A percentile compares a stretch with the other conserved stretches of the same genome.
phyloP scores from a whole-genome alignment of 2,888 invertebrate genomes.

The Xestia c-nigrum region DNA sequence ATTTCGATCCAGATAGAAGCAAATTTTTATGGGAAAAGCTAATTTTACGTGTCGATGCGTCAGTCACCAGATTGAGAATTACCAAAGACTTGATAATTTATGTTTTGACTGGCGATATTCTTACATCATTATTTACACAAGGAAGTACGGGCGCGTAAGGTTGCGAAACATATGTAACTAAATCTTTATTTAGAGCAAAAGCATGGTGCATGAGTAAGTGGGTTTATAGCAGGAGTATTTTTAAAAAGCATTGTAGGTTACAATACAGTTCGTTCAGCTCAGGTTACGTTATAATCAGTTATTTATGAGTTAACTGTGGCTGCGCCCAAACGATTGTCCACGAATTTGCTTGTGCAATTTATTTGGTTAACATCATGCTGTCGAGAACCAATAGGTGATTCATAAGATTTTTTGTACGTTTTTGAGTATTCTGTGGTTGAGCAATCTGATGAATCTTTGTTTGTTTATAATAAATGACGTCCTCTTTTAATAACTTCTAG shows the following conservation, averaged over 20 bases:
- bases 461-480: conserved; percentile 28
- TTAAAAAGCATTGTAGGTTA: conserved; percentile 72
- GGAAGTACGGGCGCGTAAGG: conserved; percentile 77
- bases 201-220: conserved; percentile 77
- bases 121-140: conserved; percentile 87
- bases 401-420: conserved; percentile 54
- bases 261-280: conserved; percentile 49
- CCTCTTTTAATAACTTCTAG: conserved; percentile 8
- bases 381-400: conserved; percentile 63
- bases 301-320: conserved; percentile 58
- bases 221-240: conserved; percentile 83
- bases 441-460: conserved; percentile 35
- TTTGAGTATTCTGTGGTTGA: conserved; percentile 33
- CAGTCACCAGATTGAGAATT: conserved; percentile 66
- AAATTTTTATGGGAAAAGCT: conserved; percentile 34
- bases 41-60: conserved; percentile 60
- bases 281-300: conserved; percentile 59
- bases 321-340: conserved; percentile 60
- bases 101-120: conserved; percentile 60
- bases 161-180: conserved; percentile 80
- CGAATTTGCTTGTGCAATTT: conserved; percentile 62
- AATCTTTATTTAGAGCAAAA: conserved; percentile 82
- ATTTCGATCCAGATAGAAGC: not conserved
- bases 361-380: conserved; percentile 54
- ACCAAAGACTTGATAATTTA: conserved; percentile 66